Base-by-base conservation (phyloP, 2,888 invertebrate genomes). In the Ramazzottius varieornatus region DNA sequence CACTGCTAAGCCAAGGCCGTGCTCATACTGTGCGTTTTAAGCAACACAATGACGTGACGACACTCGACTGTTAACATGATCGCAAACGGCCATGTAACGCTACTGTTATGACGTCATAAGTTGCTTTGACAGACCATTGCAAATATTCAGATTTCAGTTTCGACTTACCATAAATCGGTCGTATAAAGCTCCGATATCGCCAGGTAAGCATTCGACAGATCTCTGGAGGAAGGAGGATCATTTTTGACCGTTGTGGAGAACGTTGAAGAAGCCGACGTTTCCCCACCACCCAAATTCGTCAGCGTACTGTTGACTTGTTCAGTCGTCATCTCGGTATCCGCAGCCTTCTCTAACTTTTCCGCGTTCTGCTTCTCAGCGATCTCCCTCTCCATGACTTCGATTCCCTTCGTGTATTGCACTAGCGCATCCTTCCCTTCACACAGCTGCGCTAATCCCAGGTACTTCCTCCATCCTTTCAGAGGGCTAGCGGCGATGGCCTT, bases 111-210 rank as follows among this genome's bases (percentile, higher is more conserved):
- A n/a, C n/a, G n/a, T n/a, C n/a, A n/a, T n/a, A n/a, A n/a, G n/a
- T n/a, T n/a, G n/a, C n/a, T n/a, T n/a, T n/a, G n/a, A n/a, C n/a
- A n/a, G n/a, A n/a, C n/a, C n/a, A n/a, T n/a, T n/a, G n/a, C n/a
- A n/a, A n/a, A n/a, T n/a, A n/a, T n/a, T n/a, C n/a, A n/a, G n/a
- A n/a, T n/a, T n/a, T n/a, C n/a, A n/a, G n/a, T n/a, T n/a, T n/a
- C n/a, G 32, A 64, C 71, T 68, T 69, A 76, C 76, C 78, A 78
- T 29, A 72, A 72, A 69, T 78, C 78, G 34, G 78, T 78, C 71
- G 77, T 75, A 68, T 73, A 78, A 29, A 78, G 70, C 71, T 78
- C 78, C 34, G 77, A 75, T 46, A 78, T 70, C 16, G 77, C 72
- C 66, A 76, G 74, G 68, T 75, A 75, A 1, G 76, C 78, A 68